These are phyloP conservation scores for Rhea pennata DNA, from an alignment of 2,113 vertebrate species.

Conservation along the genomic window DNA sequence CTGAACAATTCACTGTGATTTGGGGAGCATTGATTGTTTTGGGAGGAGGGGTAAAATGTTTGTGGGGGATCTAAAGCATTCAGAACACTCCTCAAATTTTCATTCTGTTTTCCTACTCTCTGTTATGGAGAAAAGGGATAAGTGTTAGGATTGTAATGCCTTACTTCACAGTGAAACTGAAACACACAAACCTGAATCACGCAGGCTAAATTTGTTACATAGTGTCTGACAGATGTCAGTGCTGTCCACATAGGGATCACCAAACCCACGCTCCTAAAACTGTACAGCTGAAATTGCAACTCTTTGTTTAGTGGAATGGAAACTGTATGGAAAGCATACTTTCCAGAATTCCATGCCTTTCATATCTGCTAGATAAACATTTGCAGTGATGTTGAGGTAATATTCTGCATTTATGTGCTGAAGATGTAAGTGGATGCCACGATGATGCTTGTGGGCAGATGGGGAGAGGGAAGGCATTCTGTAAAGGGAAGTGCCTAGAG, in stretches of 20 bases:
- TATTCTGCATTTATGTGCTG: background rate
- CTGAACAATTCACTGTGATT: background rate
- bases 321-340: background rate
- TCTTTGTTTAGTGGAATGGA: background rate
- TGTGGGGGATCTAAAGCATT: background rate
- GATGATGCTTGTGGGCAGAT: fast-evolving
- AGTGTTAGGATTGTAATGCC: background rate
- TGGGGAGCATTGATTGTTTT: background rate
- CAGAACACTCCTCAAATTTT: background rate
- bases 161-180: background rate
- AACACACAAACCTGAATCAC: fast-evolving
- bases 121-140: background rate
- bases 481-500: background rate
- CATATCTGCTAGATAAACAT: background rate
- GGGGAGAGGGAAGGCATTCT: no score
- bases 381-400: background rate
- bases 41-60: fast-evolving
- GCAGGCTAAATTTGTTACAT: background rate
- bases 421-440: background rate
- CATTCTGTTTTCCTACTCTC: background rate
- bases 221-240: background rate
- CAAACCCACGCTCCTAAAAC: background rate
- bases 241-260: background rate
- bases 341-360: background rate
- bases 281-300: background rate